Conservation (phyloP, 2,888 invertebrate genomes). For the Dioctria rufipes region DNA sequence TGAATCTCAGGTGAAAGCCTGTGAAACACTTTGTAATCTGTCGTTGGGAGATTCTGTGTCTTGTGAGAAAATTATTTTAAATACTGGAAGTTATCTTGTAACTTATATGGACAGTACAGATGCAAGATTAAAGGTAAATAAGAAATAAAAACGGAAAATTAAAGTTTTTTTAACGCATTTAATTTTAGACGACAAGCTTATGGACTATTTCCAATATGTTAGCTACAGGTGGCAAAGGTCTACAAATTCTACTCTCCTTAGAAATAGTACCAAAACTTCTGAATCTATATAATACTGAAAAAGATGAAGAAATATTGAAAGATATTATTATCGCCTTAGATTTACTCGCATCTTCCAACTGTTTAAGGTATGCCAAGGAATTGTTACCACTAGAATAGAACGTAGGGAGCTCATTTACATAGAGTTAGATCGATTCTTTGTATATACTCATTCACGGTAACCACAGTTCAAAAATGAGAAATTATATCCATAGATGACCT, state of each 20-base stretch:
- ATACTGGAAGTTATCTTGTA: conserved; percentile 68
- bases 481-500: too few species aligned
- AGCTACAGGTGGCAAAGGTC: conserved; percentile 64
- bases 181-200: conserved; percentile 63
- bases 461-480: too few species aligned
- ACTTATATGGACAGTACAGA: conserved; percentile 66
- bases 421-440: too few species aligned
- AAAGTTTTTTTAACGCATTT: neutral
- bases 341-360: conserved; percentile 59
- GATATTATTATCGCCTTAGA: conserved; percentile 66
- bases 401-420: too few species aligned
- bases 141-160: neutral
- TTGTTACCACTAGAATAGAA: neutral
- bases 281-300: conserved; percentile 62
- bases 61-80: conserved; percentile 66
- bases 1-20: conserved; percentile 65
- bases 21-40: conserved; percentile 69
- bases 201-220: conserved; percentile 69
- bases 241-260: conserved; percentile 65
- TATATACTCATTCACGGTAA: too few species aligned
- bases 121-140: conserved; percentile 62
- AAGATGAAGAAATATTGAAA: conserved; percentile 62
- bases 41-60: conserved; percentile 66
- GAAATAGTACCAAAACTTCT: conserved; percentile 66
- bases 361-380: conserved; percentile 28